phyloP scores from a whole-genome alignment of 2,888 invertebrate species.

The Napeogenes inachia region DNA sequence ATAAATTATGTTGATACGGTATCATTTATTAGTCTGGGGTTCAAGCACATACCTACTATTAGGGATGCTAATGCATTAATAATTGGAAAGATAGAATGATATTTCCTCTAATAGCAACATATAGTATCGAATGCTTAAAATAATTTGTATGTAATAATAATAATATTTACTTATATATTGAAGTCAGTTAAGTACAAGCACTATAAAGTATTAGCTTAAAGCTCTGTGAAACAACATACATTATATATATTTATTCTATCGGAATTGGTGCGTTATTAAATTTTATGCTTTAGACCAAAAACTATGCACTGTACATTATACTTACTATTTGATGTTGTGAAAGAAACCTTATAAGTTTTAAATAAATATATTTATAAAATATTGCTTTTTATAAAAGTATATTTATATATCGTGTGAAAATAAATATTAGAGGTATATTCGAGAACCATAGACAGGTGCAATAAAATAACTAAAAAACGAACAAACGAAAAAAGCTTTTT shows the following conservation, averaged over 20 bases:
- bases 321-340: too few relatives aligned
- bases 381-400: neutral
- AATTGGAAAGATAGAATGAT: slow-evolving; percentile 43
- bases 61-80: slow-evolving; percentile 51
- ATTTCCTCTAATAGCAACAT: slow-evolving; percentile 32
- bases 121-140: neutral
- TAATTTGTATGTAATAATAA: neutral
- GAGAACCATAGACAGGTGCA: slow-evolving; percentile 56
- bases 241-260: too few relatives aligned
- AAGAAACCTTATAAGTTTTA: neutral
- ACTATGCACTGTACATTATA: too few relatives aligned
- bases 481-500: slow-evolving; percentile 51
- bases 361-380: too few relatives aligned
- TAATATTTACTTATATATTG: too few relatives aligned
- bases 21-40: slow-evolving; percentile 51
- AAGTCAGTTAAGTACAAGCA: neutral
- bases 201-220: too few relatives aligned
- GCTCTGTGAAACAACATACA: too few relatives aligned
- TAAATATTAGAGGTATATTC: slow-evolving; percentile 5
- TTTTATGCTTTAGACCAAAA: too few relatives aligned
- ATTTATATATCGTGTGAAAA: slow-evolving; percentile 10
- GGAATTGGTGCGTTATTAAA: too few relatives aligned
- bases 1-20: slow-evolving; percentile 57
- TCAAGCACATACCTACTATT: slow-evolving; percentile 35
- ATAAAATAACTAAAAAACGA: slow-evolving; percentile 49